Conservation (phyloP, 2,888 invertebrate genomes). For the Eucera pruinosa region DNA sequence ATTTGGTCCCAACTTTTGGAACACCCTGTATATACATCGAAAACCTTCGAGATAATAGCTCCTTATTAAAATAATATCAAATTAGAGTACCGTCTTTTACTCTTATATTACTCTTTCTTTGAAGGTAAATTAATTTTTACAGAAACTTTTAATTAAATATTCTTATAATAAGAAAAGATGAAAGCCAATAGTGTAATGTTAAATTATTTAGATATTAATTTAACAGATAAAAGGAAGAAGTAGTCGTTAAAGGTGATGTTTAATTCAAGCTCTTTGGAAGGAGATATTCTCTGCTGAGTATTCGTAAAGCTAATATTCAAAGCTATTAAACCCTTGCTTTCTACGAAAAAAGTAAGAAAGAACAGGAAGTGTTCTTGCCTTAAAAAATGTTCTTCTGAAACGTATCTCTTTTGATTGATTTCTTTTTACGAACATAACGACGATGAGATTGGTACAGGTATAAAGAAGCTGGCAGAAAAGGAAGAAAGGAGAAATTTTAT, state of each 20-base stretch:
- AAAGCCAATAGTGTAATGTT: no score
- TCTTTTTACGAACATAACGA: background rate
- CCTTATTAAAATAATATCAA: no score
- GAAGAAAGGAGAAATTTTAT: background rate
- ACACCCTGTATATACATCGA: no score
- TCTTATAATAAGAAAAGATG: background rate
- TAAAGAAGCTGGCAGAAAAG: background rate
- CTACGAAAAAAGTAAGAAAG: background rate
- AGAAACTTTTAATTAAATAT: background rate
- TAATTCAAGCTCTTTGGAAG: background rate
- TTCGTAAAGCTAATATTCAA: background rate
- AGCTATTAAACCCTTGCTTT: background rate
- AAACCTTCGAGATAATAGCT: no score
- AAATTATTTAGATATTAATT: no score
- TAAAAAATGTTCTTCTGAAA: background rate
- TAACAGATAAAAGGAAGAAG: no score
- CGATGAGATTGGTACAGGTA: background rate
- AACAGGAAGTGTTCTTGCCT: no score
- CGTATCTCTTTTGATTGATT: background rate
- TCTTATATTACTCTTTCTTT: no score
- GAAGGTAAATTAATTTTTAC: no score
- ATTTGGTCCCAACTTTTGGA: no score
- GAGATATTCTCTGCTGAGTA: background rate
- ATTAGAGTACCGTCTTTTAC: no score
- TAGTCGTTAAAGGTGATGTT: background rate